These are phyloP conservation scores for Agonum fuliginosum DNA, from an alignment of 2,888 invertebrate genomes.

Conservation along the genomic window DNA sequence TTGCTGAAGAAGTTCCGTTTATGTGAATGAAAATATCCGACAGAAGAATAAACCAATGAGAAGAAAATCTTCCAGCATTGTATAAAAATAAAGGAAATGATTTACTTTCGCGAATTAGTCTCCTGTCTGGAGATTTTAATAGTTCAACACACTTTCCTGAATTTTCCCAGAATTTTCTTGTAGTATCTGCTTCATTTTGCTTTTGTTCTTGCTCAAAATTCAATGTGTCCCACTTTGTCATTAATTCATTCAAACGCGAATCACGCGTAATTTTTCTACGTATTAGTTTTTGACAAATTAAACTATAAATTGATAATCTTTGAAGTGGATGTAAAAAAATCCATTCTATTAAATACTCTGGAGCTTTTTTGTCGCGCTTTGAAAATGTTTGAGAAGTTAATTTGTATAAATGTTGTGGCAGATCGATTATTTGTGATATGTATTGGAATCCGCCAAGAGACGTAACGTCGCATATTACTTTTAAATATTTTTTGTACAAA, in stretches of 20 bases:
- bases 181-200: conserved; percentile 80
- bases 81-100: conserved; percentile 81
- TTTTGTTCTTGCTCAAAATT: conserved; percentile 79
- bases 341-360: conserved; percentile 77
- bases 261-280: conserved; percentile 72
- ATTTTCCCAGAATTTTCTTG: conserved; percentile 84
- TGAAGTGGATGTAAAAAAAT: conserved; percentile 79
- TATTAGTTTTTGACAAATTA: conserved; percentile 76
- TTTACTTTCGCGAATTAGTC: conserved; percentile 87
- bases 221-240: conserved; percentile 78
- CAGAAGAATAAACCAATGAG: conserved; percentile 87
- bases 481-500: conserved; percentile 82
- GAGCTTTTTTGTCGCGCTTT: conserved; percentile 71
- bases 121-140: conserved; percentile 79
- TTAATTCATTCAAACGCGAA: conserved; percentile 76
- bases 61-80: conserved; percentile 83
- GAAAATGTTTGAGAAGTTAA: conserved; percentile 63
- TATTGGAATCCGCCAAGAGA: conserved; percentile 82
- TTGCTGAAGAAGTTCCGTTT: conserved; percentile 79
- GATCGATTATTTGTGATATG: conserved; percentile 79
- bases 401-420: conserved; percentile 73
- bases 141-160: conserved; percentile 79
- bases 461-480: conserved; percentile 83
- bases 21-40: conserved; percentile 88
- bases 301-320: conserved; percentile 79